Percentiles rank a stretch among this genome's conserved stretches.
These are phyloP conservation scores for Blera fallax DNA, from an alignment of 2,888 invertebrate genomes.

Conservation along the genomic window DNA sequence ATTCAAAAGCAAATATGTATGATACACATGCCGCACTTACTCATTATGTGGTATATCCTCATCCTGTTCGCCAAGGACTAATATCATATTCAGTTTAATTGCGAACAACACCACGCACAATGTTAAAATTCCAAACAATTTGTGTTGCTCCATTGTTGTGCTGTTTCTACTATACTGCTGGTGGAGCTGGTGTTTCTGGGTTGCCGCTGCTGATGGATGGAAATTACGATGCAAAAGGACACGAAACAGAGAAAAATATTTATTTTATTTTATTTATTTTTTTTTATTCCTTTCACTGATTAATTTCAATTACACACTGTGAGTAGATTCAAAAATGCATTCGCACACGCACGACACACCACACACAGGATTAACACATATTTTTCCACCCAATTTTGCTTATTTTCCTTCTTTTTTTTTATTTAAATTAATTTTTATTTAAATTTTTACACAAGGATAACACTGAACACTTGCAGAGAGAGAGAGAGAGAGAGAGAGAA, in stretches of 20 bases:
- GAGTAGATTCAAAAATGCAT: constrained; percentile 22
- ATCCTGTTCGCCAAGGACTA: constrained; percentile 86
- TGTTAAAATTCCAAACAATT: constrained; percentile 76
- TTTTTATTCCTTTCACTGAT: constrained; percentile 30
- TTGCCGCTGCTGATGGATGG: constrained; percentile 50
- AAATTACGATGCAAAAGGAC: constrained; percentile 48
- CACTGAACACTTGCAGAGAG: constrained; percentile 10
- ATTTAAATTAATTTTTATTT: constrained; percentile 29
- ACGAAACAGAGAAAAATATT: constrained; percentile 17
- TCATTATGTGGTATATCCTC: constrained; percentile 95
- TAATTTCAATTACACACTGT: constrained; percentile 48
- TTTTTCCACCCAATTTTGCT: not conserved
- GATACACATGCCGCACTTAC: constrained; percentile 84
- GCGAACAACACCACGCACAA: constrained; percentile 78
- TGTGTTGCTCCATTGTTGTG: constrained; percentile 66
- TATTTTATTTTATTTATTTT: not conserved
- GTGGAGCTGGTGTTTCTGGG: constrained; percentile 39
- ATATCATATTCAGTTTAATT: constrained; percentile 77
- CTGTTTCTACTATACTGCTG: constrained; percentile 53
- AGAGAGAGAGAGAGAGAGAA: not conserved
- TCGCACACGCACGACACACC: constrained; percentile 25
- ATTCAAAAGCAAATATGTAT: constrained; percentile 17
- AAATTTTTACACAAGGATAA: constrained; percentile 6
- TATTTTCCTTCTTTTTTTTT: not conserved
- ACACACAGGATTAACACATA: constrained; percentile 34